Base-by-base conservation (phyloP, 1,140 invertebrate genomes). In the Drosophila melanogaster region DNA sequence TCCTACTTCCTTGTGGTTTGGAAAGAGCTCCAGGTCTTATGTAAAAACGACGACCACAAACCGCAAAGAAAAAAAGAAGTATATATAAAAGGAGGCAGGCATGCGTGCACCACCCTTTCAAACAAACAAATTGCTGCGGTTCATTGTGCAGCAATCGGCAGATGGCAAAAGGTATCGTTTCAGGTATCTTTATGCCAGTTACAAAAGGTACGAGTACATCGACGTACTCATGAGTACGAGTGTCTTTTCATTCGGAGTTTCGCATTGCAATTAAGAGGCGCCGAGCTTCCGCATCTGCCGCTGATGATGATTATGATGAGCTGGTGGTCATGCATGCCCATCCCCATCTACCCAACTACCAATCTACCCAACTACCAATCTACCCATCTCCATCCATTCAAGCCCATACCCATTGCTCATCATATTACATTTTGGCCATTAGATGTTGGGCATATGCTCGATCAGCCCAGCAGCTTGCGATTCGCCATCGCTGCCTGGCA, bases 41-140 rank as follows among this genome's bases (percentile, higher is more conserved):
- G 51, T 70, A 70, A 81, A 67, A 65, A 62, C 57, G 22, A 55
- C 64, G 44, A 47, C 53, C 43, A 38, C 38, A 56, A 37, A 4
- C 53, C 47, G 38, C 19, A 50, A 43, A 15, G 6, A 41, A 40
- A 41, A 15, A 15, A 41, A 8, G 0, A 4, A 37, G n/a, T n/a
- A 22, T 22, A 5, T 38, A 38, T 8, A 41, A 15, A 41, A 43
- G 43, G 50, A 56, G 50, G 72, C 78, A 83, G 64, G 79, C 79
- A 83, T 83, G 79, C 79, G 79, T 81, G 79, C 79, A 83, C 75
- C 77, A 80, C 75, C 15, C 19, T 14, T 30, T 14, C 67, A 57
- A 35, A 6, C 35, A n/a, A 4, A 38, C 40, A 69, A 65, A 65
- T 65, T 40, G 50, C 66, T 70, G 66, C 64, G 66, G 67, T 70